These are phyloP conservation scores for Oreochromis mossambicus DNA, from an alignment of 2,797 vertebrate genomes.

Conservation along the genomic window DNA sequence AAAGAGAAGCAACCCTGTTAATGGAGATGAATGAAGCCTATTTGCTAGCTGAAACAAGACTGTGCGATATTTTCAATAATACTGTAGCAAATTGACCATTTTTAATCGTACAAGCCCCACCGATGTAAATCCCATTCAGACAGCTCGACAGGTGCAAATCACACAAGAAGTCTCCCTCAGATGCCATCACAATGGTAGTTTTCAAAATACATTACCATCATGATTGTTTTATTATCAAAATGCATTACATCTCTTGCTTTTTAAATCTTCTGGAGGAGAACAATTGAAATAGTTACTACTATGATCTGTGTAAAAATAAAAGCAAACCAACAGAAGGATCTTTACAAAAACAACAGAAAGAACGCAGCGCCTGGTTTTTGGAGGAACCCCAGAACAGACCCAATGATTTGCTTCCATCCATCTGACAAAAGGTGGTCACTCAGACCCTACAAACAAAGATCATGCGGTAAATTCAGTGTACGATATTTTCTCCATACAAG, in stretches of 20 bases:
- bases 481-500: constrained; percentile 74
- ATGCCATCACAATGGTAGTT: constrained; percentile 51
- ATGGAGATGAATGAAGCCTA: background rate
- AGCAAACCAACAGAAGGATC: constrained; percentile 50
- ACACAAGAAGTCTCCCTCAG: background rate
- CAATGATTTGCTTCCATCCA: constrained; percentile 39
- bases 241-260: constrained; percentile 88
- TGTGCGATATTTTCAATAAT: background rate
- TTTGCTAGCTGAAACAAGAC: background rate
- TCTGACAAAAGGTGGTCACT: constrained; percentile 35
- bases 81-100: background rate
- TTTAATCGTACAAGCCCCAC: background rate
- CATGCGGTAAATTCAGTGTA: constrained; percentile 78
- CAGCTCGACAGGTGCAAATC: background rate
- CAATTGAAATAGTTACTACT: constrained; percentile 89
- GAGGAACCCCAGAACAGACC: constrained; percentile 40
- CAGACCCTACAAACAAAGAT: constrained; percentile 60
- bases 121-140: background rate
- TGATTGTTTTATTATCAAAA: constrained; percentile 99
- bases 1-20: background rate
- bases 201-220: constrained; percentile 80
- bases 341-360: constrained; percentile 52
- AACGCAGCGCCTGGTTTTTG: constrained; percentile 45
- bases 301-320: constrained; percentile 86
- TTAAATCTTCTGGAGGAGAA: constrained; percentile 72